phyloP scores from a whole-genome alignment of 1,140 invertebrate species.

The Callitettix versicolor region DNA sequence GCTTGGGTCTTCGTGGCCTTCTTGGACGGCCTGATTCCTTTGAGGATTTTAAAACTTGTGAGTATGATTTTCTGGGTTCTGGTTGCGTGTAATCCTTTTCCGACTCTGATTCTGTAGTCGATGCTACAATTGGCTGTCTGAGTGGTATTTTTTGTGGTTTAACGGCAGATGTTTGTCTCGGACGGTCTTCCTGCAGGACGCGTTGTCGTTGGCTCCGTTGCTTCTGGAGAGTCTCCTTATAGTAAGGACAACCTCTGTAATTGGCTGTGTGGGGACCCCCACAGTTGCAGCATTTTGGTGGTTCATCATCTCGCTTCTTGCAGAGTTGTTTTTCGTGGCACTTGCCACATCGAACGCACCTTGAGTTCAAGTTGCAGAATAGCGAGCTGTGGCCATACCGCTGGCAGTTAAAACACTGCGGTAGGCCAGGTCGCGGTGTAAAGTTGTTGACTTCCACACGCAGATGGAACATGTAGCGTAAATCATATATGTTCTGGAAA shows the following conservation, averaged over 20 bases:
- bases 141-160: background rate
- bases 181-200: background rate
- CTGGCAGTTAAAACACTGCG: slow-evolving; percentile 31
- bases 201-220: background rate
- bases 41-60: too few species aligned
- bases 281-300: slow-evolving; percentile 29
- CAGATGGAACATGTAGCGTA: background rate
- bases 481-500: background rate
- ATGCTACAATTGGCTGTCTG: background rate
- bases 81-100: background rate
- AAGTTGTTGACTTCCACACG: background rate
- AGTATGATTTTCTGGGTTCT: background rate
- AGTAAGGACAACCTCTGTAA: slow-evolving; percentile 28
- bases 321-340: slow-evolving; percentile 31
- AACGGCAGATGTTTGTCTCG: background rate
- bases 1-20: background rate
- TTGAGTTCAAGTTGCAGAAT: slow-evolving; percentile 25
- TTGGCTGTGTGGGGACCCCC: slow-evolving; percentile 30
- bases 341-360: slow-evolving; percentile 32
- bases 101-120: background rate
- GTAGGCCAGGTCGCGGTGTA: background rate
- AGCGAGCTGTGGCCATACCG: slow-evolving; percentile 30
- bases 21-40: too few species aligned
- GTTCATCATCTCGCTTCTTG: slow-evolving; percentile 21
- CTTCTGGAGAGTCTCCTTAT: slow-evolving; percentile 14